Conservation (phyloP, 2,113 vertebrate species). For the Plecturocebus donacophilus region DNA sequence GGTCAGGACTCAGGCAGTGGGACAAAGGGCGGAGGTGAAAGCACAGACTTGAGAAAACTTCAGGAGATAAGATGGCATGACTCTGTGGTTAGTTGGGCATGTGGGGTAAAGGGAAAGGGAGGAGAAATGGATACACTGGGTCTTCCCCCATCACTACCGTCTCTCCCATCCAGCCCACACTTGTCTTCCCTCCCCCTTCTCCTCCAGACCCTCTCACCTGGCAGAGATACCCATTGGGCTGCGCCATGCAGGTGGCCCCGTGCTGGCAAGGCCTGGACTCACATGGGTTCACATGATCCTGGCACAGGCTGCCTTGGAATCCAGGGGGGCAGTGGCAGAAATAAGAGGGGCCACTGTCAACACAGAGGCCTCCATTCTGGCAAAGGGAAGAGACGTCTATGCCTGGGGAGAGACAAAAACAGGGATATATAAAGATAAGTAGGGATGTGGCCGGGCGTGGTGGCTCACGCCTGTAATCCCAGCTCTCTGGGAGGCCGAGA, state of each 20-base stretch:
- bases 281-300: constrained; percentile 73
- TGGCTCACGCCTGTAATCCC: too few relatives aligned
- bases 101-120: background rate
- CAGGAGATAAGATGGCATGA: background rate
- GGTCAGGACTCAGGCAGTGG: background rate
- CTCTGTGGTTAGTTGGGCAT: background rate
- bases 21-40: background rate
- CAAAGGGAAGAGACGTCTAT: constrained; percentile 74
- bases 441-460: background rate
- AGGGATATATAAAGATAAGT: background rate
- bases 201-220: constrained; percentile 61
- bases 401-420: constrained; percentile 53
- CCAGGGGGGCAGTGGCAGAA: constrained; percentile 78
- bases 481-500: too few relatives aligned
- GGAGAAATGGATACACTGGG: background rate
- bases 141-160: fast-evolving
- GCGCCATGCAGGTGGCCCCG: constrained; percentile 76
- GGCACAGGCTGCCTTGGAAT: constrained; percentile 77
- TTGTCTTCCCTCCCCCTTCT: background rate
- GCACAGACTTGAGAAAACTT: background rate
- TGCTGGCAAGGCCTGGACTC: constrained; percentile 75
- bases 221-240: constrained; percentile 73
- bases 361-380: constrained; percentile 79
- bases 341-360: constrained; percentile 56
- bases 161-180: background rate